Percentiles rank a stretch among this genome's conserved stretches.
Evolutionary conservation across 1,140 invertebrate genomes (phyloP).

Genomic region (Drosophila rufa): DNA sequence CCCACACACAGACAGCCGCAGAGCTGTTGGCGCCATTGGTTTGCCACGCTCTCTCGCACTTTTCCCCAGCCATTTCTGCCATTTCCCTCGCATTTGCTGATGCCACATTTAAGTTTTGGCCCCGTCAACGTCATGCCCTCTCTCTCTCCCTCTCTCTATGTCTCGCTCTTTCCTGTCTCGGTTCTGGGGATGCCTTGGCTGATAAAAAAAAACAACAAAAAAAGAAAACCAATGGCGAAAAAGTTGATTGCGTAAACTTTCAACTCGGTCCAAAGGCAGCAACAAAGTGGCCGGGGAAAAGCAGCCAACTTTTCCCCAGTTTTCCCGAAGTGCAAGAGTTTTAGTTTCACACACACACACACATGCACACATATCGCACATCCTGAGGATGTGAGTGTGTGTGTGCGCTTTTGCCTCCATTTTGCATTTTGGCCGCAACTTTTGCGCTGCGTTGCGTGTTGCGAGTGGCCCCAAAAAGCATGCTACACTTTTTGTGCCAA

Average conservation of each 20-base stretch:
- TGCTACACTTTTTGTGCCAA: constrained; percentile 52
- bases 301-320: constrained; percentile 48
- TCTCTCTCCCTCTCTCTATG: neutral
- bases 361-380: constrained; percentile 1
- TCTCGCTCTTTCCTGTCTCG: constrained; percentile 4
- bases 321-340: constrained; percentile 55
- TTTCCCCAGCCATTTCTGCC: constrained; percentile 2
- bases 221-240: constrained; percentile 44
- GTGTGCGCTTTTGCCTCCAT: constrained; percentile 25
- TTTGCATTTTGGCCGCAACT: constrained; percentile 53
- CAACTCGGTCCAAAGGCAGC: constrained; percentile 42
- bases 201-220: constrained; percentile 38
- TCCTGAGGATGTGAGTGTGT: constrained; percentile 7
- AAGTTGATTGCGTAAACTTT: constrained; percentile 65
- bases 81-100: constrained; percentile 56
- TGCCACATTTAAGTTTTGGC: constrained; percentile 73
- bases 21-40: constrained; percentile 69
- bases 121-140: constrained; percentile 52
- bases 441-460: constrained; percentile 57
- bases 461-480: constrained; percentile 57
- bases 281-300: constrained; percentile 53
- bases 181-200: constrained; percentile 28
- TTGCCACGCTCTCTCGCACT: constrained; percentile 63
- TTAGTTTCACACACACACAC: constrained; percentile 32
- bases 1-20: constrained; percentile 47